Conservation (phyloP, 2,888 invertebrate genomes). For the Epinotia demarniana region DNA sequence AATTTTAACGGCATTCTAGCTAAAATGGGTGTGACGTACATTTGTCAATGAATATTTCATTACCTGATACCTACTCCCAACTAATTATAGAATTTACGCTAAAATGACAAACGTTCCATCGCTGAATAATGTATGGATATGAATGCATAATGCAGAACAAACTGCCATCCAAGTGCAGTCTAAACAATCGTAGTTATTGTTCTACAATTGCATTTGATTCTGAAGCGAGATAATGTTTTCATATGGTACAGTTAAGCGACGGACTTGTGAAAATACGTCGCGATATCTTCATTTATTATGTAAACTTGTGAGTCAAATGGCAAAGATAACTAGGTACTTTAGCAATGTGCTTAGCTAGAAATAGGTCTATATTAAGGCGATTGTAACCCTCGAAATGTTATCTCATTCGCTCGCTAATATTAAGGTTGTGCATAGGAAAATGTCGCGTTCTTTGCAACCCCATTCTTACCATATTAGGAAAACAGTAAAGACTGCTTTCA, state of each 20-base stretch:
- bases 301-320: background rate
- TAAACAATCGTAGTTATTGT: slow-evolving; percentile 23
- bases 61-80: background rate
- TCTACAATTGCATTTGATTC: slow-evolving; percentile 14
- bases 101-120: slow-evolving; percentile 4
- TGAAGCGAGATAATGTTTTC: background rate
- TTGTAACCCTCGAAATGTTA: no score
- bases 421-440: no score
- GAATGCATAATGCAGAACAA: slow-evolving; percentile 23
- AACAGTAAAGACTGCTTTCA: no score
- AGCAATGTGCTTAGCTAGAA: no score
- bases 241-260: background rate
- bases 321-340: no score
- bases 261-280: background rate
- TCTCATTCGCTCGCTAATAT: no score
- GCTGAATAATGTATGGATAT: slow-evolving; percentile 31
- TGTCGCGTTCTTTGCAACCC: no score
- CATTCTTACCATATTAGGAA: no score
- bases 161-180: background rate
- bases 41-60: no score
- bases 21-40: no score
- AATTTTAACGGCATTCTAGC: no score
- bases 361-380: no score
- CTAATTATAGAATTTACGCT: slow-evolving; percentile 10
- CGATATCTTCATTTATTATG: background rate